Conservation (phyloP, 2,797 vertebrate genomes). For the Takifugu ocellatus region DNA sequence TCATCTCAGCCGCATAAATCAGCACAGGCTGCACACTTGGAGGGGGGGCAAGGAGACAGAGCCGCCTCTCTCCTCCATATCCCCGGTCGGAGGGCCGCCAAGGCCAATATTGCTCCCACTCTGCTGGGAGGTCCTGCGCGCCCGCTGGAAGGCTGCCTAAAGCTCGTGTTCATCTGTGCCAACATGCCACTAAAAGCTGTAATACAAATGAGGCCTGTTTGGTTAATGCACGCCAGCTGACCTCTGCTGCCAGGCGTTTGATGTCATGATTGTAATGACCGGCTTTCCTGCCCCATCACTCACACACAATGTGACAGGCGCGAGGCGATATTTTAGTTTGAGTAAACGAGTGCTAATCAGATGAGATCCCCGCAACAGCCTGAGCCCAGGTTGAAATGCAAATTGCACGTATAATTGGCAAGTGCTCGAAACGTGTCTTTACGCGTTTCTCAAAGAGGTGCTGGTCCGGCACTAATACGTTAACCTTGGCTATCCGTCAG, state of each 20-base stretch:
- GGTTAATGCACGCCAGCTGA: slow-evolving; percentile 72
- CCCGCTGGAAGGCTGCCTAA: slow-evolving; percentile 67
- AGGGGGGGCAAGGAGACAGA: slow-evolving; percentile 27
- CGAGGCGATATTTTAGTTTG: slow-evolving; percentile 49
- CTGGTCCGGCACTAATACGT: no score
- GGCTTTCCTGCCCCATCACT: slow-evolving; percentile 20
- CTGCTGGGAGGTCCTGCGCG: slow-evolving; percentile 48
- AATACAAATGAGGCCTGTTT: slow-evolving; percentile 74
- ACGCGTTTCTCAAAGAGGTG: no score
- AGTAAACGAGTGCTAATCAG: slow-evolving; percentile 50
- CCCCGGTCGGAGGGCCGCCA: slow-evolving; percentile 43
- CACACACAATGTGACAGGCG: slow-evolving; percentile 52
- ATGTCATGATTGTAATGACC: slow-evolving; percentile 51
- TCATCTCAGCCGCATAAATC: slow-evolving; percentile 59
- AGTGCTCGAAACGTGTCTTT: no score
- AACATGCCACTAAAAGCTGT: slow-evolving; percentile 71
- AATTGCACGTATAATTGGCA: no score
- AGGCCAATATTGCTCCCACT: slow-evolving; percentile 42
- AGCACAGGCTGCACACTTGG: slow-evolving; percentile 4
- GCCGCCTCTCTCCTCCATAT: slow-evolving; percentile 36
- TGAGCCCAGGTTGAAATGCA: no score
- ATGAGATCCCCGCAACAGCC: slow-evolving; percentile 21
- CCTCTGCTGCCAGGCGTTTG: slow-evolving; percentile 67
- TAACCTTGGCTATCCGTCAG: no score
- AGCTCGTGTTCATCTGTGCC: slow-evolving; percentile 56